These are phyloP conservation scores for Myrmecobius fasciatus DNA, from an alignment of 2,113 vertebrate genomes.

Conservation along the genomic window DNA sequence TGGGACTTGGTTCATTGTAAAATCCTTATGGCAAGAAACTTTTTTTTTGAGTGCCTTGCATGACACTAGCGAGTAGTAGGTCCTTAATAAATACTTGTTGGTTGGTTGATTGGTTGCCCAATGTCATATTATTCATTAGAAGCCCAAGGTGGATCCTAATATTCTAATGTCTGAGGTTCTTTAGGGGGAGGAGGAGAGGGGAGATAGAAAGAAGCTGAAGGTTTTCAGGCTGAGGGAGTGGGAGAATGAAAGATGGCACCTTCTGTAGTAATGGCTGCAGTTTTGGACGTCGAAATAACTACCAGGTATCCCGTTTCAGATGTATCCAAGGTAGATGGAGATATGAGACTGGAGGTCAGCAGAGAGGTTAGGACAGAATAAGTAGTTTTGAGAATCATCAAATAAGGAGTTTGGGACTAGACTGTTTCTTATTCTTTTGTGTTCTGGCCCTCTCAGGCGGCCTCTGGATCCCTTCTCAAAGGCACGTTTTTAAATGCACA, in stretches of 20 bases:
- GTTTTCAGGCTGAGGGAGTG: too few species aligned
- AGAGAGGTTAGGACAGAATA: not conserved
- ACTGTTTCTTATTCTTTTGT: not conserved
- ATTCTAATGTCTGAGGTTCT: not conserved
- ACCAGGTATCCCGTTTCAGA: too few species aligned
- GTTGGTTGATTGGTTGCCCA: not conserved
- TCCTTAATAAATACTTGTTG: not conserved
- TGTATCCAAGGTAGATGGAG: too few species aligned
- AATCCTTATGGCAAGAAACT: not conserved
- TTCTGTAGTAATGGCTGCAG: too few species aligned
- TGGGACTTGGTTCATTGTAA: not conserved
- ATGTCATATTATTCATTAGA: not conserved
- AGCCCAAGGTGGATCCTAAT: not conserved
- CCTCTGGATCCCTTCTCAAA: not conserved
- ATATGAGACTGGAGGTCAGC: not conserved
- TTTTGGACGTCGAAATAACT: not conserved
- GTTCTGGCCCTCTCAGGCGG: not conserved
- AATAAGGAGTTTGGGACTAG: not conserved
- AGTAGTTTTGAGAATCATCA: not conserved
- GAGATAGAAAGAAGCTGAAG: not conserved
- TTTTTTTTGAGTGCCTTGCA: not conserved
- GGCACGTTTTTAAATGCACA: not conserved
- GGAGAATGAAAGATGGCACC: too few species aligned
- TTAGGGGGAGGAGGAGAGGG: not conserved
- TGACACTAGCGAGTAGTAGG: not conserved